Evolutionary conservation across 2,797 vertebrate species (phyloP), one percentile per base, ranked within the genome.

Genomic region (Astyanax mexicanus): DNA sequence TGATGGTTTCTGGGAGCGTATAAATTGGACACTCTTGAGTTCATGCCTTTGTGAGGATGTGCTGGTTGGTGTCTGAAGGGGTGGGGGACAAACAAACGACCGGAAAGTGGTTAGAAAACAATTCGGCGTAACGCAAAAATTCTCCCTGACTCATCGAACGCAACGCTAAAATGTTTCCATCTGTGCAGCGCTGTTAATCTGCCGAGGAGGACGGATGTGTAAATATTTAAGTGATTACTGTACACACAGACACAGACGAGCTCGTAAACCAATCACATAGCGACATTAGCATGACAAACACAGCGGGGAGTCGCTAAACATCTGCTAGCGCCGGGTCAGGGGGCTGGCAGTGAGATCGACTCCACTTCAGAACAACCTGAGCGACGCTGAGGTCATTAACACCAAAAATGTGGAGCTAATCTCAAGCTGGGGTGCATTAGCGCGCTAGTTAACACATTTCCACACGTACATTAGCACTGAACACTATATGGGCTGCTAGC

Each of bases 221-320:
- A 77, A 71, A 79, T 74, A 67, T 74, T 74, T 66, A 35, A 0
- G 4, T 23, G 15, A 21, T 62, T 21, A 21, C 19, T 44, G 17
- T 6, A 37, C 62, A 45, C 44, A 65, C 45, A 12, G 15, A 49
- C 37, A 21, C 10, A 58, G 29, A 55, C 35, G 15, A n/a, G 27
- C 11, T 42, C n/a, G 29, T n/a, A 51, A 35, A 37, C 2, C 3
- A 49, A 15, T 42, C 49, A 27, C 9, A 11, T 3, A 32, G 13
- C 4, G 4, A 44, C 19, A n/a, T 27, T 4, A 5, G 21, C 10
- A 10, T 21, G 13, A 42, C 49, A 15, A 35, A 11, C 42, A 44
- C 58, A 52, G 10, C 21, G 7, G 9, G 32, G 37, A 25, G 29
- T 38, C 3, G 1, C 17, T 2, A 25, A n/a, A 35, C 57, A 80